A percentile compares a stretch with the other conserved stretches of the same genome.
Conservation (phyloP, 92 coral and sea anemone species). For the Meandrina meandrites region DNA sequence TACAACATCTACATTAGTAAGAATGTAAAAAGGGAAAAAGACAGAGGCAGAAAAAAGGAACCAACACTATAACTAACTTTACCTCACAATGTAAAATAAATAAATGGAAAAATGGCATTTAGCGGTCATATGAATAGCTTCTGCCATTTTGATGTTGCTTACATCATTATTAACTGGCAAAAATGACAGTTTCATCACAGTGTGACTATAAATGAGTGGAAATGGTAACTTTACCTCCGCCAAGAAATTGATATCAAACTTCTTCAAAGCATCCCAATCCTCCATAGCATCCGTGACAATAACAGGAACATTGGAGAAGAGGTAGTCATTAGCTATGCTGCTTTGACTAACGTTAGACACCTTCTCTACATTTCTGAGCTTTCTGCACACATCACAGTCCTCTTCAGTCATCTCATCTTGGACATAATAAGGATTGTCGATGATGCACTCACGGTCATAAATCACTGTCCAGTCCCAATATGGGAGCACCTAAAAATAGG, state of each 20-base stretch:
- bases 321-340: constrained; percentile 60
- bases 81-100: too few relatives aligned
- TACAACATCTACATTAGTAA: too few relatives aligned
- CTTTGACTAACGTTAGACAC: constrained; percentile 56
- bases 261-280: constrained; percentile 79
- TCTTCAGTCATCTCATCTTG: constrained; percentile 71
- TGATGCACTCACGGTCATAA: constrained; percentile 79
- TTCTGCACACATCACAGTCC: constrained; percentile 77
- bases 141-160: too few relatives aligned
- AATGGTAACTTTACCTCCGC: constrained; percentile 78
- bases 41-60: too few relatives aligned
- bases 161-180: too few relatives aligned
- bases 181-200: too few relatives aligned
- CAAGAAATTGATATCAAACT: constrained; percentile 69
- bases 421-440: constrained; percentile 82
- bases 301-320: constrained; percentile 75
- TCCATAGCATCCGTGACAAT: constrained; percentile 84
- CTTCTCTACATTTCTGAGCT: constrained; percentile 47
- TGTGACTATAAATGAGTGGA: too few relatives aligned
- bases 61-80: neutral
- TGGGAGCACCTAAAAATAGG: constrained; percentile 68
- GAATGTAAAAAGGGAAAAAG: too few relatives aligned
- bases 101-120: too few relatives aligned
- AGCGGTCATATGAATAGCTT: too few relatives aligned
- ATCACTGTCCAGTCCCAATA: constrained; percentile 96